Percentiles rank a stretch among this genome's conserved stretches.
Evolutionary conservation across 2,797 vertebrate genomes (phyloP).

Genomic region (Pangasius djambal): DNA sequence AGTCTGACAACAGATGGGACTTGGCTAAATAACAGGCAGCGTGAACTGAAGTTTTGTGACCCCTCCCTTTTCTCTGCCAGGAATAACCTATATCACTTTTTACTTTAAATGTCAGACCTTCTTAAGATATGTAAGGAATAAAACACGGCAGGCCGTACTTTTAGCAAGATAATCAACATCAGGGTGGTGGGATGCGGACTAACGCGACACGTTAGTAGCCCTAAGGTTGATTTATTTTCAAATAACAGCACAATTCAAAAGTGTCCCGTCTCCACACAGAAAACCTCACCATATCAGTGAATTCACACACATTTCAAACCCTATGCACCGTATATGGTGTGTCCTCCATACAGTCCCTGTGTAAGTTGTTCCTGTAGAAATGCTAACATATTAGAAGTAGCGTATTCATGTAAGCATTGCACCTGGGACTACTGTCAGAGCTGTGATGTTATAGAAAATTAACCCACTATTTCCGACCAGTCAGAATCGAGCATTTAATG

Average conservation of each 20-base stretch:
- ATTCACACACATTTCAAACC: not conserved
- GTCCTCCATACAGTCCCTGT: not conserved
- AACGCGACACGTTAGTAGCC: not conserved
- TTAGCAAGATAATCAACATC: not conserved
- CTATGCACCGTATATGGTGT: not conserved
- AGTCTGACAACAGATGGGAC: slow-evolving; percentile 35
- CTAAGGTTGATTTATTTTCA: not conserved
- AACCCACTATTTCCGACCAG: not conserved
- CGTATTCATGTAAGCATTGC: not conserved
- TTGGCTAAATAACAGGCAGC: slow-evolving; percentile 38
- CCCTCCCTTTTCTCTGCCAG: slow-evolving; percentile 9
- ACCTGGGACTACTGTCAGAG: not conserved
- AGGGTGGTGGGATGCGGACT: not conserved
- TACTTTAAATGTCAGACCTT: slow-evolving; percentile 7
- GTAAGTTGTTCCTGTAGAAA: not conserved
- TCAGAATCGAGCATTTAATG: not conserved
- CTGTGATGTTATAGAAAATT: not conserved
- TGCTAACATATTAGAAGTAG: not conserved
- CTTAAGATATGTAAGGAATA: not conserved
- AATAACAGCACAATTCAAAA: not conserved
- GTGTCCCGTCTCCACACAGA: not conserved
- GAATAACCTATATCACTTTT: too few species aligned
- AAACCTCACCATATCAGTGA: not conserved
- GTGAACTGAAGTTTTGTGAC: slow-evolving; percentile 5
- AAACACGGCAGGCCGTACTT: not conserved